Conservation (phyloP, 1,140 invertebrate genomes). For the Phymastichus coffea region DNA sequence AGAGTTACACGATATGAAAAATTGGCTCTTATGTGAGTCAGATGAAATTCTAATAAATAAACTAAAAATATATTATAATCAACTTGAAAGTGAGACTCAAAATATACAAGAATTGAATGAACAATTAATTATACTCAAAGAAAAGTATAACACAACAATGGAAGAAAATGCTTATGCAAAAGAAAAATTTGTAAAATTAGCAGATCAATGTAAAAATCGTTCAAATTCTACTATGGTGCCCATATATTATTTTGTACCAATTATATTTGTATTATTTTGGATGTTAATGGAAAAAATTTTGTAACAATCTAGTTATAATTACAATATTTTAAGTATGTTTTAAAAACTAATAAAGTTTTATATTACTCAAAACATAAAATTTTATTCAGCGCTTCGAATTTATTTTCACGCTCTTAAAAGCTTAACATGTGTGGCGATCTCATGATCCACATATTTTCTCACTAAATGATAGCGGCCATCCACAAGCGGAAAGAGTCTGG, state of each 20-base stretch:
- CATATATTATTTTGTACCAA: slow-evolving; percentile 51
- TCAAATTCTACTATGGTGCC: slow-evolving; percentile 47
- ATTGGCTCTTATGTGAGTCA: slow-evolving; percentile 42
- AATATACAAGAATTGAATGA: slow-evolving; percentile 54
- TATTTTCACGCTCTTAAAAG: too few relatives aligned
- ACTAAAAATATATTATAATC: slow-evolving; percentile 42
- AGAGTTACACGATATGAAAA: slow-evolving; percentile 41
- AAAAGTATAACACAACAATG: slow-evolving; percentile 52
- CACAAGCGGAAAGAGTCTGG: too few relatives aligned
- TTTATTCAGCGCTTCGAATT: too few relatives aligned
- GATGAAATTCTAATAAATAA: slow-evolving; percentile 38
- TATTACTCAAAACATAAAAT: too few relatives aligned
- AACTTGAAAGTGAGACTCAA: slow-evolving; percentile 49
- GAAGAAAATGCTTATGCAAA: slow-evolving; percentile 54
- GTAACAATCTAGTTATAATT: slow-evolving; percentile 35
- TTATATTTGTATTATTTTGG: slow-evolving; percentile 47
- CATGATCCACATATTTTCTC: too few relatives aligned
- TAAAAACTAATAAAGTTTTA: too few relatives aligned
- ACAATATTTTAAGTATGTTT: too few relatives aligned
- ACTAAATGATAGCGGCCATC: too few relatives aligned
- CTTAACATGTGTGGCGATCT: too few relatives aligned
- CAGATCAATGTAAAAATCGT: slow-evolving; percentile 48
- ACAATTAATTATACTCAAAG: slow-evolving; percentile 57
- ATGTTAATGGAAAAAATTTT: slow-evolving; percentile 52
- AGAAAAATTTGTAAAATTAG: slow-evolving; percentile 48